phyloP scores from a whole-genome alignment of 2,113 vertebrate species.

The Camelus dromedarius region DNA sequence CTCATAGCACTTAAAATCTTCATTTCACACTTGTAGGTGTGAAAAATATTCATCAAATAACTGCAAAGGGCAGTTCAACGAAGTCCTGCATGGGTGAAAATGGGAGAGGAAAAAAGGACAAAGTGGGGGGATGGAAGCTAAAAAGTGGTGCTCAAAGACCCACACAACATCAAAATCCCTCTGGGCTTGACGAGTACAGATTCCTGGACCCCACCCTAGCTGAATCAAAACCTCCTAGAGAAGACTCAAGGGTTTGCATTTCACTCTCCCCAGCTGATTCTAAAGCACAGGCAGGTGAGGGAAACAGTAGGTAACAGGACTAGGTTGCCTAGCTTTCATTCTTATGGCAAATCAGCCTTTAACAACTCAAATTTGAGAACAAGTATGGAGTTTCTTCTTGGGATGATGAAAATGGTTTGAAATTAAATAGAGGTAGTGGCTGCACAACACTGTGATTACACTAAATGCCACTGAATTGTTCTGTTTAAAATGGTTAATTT shows the following conservation, averaged over 20 bases:
- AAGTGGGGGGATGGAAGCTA: background rate
- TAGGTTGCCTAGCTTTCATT: background rate
- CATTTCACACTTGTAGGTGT: background rate
- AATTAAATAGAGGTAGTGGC: background rate
- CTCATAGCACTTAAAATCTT: background rate
- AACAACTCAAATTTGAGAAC: background rate
- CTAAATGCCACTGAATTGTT: background rate
- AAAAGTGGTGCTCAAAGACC: background rate
- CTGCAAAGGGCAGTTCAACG: background rate
- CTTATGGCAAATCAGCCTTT: background rate
- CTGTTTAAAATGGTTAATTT: background rate
- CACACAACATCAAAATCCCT: background rate
- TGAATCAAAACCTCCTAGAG: background rate
- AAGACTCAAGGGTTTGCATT: background rate
- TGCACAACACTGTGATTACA: background rate
- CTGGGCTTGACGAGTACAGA: background rate
- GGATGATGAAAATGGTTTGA: slow-evolving; percentile 6
- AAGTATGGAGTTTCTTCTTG: background rate
- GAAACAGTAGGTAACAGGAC: background rate
- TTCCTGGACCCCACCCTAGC: background rate
- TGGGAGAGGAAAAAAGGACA: background rate
- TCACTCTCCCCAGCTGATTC: background rate
- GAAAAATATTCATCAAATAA: background rate
- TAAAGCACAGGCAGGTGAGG: background rate
- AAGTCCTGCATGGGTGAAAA: background rate